A percentile compares a stretch with the other conserved stretches of the same genome.
Conservation (phyloP, 2,888 invertebrate genomes). For the Andrena marginata region DNA sequence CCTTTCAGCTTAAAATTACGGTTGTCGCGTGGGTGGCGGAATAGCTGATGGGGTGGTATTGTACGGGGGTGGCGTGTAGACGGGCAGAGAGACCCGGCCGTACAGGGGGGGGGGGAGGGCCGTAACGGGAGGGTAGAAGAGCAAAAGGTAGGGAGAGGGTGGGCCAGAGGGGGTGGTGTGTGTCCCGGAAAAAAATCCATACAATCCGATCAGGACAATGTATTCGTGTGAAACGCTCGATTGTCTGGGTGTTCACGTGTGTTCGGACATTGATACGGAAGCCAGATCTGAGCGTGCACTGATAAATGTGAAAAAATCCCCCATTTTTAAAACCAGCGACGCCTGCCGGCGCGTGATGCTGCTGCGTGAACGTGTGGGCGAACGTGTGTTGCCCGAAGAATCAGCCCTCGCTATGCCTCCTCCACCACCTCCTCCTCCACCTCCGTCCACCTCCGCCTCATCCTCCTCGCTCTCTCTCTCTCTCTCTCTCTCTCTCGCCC, state of each 20-base stretch:
- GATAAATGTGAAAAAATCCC: slow-evolving; percentile 83
- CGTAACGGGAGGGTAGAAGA: slow-evolving; percentile 44
- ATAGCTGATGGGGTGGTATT: slow-evolving; percentile 75
- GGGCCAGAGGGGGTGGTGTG: slow-evolving; percentile 68
- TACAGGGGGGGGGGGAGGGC: slow-evolving; percentile 40
- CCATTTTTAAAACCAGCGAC: slow-evolving; percentile 78
- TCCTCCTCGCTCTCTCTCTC: slow-evolving; percentile 29
- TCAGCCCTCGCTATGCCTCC: slow-evolving; percentile 68
- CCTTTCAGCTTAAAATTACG: slow-evolving; percentile 82
- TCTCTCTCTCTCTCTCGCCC: slow-evolving; percentile 36
- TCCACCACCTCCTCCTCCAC: slow-evolving; percentile 45
- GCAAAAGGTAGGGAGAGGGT: slow-evolving; percentile 64
- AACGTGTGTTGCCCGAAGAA: slow-evolving; percentile 75
- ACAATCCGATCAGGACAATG: slow-evolving; percentile 85
- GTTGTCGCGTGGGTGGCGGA: slow-evolving; percentile 76
- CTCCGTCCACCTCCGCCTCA: slow-evolving; percentile 44
- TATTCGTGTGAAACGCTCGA: slow-evolving; percentile 83
- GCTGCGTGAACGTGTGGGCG: slow-evolving; percentile 67
- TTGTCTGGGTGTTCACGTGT: slow-evolving; percentile 82
- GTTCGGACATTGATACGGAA: slow-evolving; percentile 82
- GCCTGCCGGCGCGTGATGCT: slow-evolving; percentile 75
- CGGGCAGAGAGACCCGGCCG: slow-evolving; percentile 57
- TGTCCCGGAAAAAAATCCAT: slow-evolving; percentile 84
- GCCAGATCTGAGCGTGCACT: slow-evolving; percentile 80
- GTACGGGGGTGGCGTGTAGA: slow-evolving; percentile 67